These are phyloP conservation scores for Xylophagus ater DNA, from an alignment of 2,888 invertebrate species.

Conservation along the genomic window DNA sequence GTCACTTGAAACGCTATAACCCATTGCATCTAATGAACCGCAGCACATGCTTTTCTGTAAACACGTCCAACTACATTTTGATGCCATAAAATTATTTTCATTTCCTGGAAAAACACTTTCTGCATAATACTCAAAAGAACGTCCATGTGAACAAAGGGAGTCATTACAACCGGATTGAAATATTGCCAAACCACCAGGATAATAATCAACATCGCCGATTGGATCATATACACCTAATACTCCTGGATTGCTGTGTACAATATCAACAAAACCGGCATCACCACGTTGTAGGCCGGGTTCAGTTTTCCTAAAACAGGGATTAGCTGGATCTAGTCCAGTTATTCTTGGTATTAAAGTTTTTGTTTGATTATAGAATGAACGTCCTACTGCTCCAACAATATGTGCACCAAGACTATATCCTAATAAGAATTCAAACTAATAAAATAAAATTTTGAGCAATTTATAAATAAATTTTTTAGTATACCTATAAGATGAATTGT, in stretches of 20 bases:
- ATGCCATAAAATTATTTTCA: constrained; percentile 10
- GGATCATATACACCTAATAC: constrained; percentile 23
- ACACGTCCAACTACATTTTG: too few relatives aligned
- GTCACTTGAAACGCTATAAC: constrained; percentile 24
- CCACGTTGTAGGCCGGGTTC: constrained; percentile 9
- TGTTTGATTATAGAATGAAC: constrained; percentile 4
- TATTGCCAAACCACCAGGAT: not conserved
- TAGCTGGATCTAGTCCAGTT: constrained; percentile 12
- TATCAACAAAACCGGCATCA: constrained; percentile 13
- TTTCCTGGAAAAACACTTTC: constrained; percentile 11
- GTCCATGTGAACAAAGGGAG: constrained; percentile 10
- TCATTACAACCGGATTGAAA: constrained; percentile 11
- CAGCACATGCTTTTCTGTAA: too few relatives aligned
- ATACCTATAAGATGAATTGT: constrained; percentile 16
- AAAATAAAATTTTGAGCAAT: too few relatives aligned
- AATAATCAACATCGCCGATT: too few relatives aligned
- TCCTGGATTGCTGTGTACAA: constrained; percentile 22
- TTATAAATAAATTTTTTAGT: not conserved
- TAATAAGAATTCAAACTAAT: constrained; percentile 12
- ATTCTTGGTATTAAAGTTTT: constrained; percentile 9
- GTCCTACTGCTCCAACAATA: constrained; percentile 7
- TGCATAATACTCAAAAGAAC: constrained; percentile 14
- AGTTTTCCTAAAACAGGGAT: constrained; percentile 17
- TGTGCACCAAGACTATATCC: constrained; percentile 16
- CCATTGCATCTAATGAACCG: constrained; percentile 28